Evolutionary conservation across 2,888 invertebrate genomes (phyloP).

Genomic region (Molanna angustata): DNA sequence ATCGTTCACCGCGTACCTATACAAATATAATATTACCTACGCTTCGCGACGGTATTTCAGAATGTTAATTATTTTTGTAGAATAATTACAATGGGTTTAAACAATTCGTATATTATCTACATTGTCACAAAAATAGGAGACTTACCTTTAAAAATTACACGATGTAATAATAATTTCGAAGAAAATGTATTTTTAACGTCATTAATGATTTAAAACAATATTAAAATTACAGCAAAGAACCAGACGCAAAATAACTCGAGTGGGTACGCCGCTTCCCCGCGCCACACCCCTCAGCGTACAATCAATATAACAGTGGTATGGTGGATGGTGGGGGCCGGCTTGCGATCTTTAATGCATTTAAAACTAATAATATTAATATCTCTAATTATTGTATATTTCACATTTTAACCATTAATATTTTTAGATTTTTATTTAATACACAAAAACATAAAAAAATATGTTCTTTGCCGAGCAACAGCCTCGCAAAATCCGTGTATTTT

Average conservation of each 20-base stretch:
- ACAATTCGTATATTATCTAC: slow-evolving; percentile 14
- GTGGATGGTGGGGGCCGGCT: slow-evolving; percentile 25
- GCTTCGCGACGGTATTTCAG: slow-evolving; percentile 55
- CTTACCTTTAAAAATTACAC: slow-evolving; percentile 20
- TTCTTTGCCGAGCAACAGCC: too few species aligned
- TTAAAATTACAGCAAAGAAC: slow-evolving; percentile 60
- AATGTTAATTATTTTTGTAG: slow-evolving; percentile 31
- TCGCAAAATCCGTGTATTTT: neutral
- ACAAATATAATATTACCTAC: slow-evolving; percentile 57
- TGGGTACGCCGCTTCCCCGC: slow-evolving; percentile 59
- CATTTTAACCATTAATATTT: neutral
- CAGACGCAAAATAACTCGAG: slow-evolving; percentile 59
- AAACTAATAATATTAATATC: slow-evolving; percentile 15
- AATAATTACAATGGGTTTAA: slow-evolving; percentile 16
- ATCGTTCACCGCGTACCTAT: slow-evolving; percentile 51
- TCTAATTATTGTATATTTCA: slow-evolving; percentile 2
- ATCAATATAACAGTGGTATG: slow-evolving; percentile 35
- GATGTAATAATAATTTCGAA: slow-evolving; percentile 16
- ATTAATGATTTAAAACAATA: slow-evolving; percentile 44
- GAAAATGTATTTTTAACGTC: slow-evolving; percentile 19
- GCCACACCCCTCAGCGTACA: slow-evolving; percentile 38
- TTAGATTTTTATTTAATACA: neutral
- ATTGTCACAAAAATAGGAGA: slow-evolving; percentile 10
- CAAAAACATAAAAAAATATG: neutral
- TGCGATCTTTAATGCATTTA: slow-evolving; percentile 24